Evolutionary conservation across 2,888 invertebrate species (phyloP), one percentile per base, ranked within the genome.

Genomic region (Cybosia mesomella): DNA sequence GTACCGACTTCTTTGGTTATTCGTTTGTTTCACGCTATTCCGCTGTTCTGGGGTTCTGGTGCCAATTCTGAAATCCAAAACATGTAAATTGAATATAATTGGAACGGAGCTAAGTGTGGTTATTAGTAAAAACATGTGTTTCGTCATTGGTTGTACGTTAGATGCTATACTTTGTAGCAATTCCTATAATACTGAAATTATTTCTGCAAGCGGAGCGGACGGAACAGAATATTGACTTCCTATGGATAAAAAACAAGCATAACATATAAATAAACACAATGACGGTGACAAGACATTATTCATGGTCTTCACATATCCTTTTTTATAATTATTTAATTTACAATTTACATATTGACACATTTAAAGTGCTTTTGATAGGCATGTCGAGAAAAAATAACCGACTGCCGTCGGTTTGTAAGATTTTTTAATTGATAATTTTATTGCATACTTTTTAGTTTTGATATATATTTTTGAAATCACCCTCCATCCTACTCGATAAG

Each of bases 1-100:
- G 85, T 89, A 89, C 89, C 87, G 85, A 85, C 83, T 85, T 78
- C 71, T 68, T 82, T 79, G 84, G 86, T 84, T 83, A 83, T 77
- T 85, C 82, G 85, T 87, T 75, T 87, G 84, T 82, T 86, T 84
- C 79, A 77, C 80, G 80, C 70, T 72, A 83, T 87, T 87, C 85
- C 87, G 79, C 68, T 82, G 82, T 79, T 84, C 83, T 74, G 79
- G 82, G 83, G 83, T 80, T 77, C 85, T 82, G 85, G 83, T 84
- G 84, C 82, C 83, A 86, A 90, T 89, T 90, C 94, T 94, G 93
- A 81, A 94, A 94, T 79, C 67, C 62, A 75, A 85, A 86, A 85
- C 70, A 81, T 77, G 73, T 73, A 70, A 74, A 81, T 69, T 79
- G 72, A 79, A 75, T 76, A 80, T 43, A 67, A 70, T 81, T 85